Conservation (phyloP, 2,888 invertebrate species). For the Lochmaea crataegi region DNA sequence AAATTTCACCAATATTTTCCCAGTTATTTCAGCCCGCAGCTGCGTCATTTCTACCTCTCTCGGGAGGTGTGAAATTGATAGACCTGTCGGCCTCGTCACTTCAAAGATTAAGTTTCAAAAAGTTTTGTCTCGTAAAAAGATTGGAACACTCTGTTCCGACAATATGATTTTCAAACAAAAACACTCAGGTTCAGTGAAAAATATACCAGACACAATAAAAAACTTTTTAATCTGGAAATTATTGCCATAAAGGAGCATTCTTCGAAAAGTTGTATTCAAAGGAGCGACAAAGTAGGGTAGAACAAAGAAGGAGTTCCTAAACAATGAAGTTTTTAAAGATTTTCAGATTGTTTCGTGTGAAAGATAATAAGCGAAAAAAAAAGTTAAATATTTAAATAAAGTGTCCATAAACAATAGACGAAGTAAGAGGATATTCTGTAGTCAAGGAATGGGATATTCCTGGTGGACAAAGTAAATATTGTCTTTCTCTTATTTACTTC, state of each 20-base stretch:
- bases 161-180: conserved; percentile 39
- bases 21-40: background rate
- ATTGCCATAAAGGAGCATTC: conserved; percentile 32
- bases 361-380: background rate
- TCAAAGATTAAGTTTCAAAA: conserved; percentile 26
- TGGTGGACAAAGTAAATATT: background rate
- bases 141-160: conserved; percentile 31
- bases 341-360: conserved; percentile 11
- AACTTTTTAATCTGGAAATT: conserved; percentile 36
- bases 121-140: conserved; percentile 33
- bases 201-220: conserved; percentile 34
- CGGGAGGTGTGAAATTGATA: conserved; percentile 24
- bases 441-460: background rate
- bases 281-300: conserved; percentile 18
- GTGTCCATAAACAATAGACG: background rate
- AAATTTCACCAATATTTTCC: background rate
- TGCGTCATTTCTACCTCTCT: conserved; percentile 7
- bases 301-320: conserved; percentile 9
- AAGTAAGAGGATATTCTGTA: background rate
- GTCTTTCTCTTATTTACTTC: too few species aligned
- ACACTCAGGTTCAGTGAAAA: conserved; percentile 28
- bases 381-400: conserved; percentile 2
- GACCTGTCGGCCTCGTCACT: conserved; percentile 24
- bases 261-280: conserved; percentile 21
- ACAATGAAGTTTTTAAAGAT: conserved; percentile 10